These are phyloP conservation scores for Anguilla marmorata DNA, from an alignment of 2,797 vertebrate genomes.

Conservation along the genomic window DNA sequence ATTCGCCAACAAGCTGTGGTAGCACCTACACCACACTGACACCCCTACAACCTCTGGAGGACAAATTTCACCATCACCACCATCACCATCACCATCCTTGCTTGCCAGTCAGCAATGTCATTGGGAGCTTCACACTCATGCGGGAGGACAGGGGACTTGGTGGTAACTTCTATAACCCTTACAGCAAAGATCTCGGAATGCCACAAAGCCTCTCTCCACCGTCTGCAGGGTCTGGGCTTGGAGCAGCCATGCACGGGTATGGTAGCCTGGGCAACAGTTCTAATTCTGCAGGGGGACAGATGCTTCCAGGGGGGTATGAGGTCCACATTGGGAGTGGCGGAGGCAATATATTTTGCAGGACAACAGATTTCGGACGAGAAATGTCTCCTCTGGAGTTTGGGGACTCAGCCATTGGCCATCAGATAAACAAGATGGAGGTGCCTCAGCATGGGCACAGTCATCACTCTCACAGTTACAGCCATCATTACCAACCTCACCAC, in stretches of 20 bases:
- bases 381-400: slow-evolving; percentile 74
- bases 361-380: slow-evolving; percentile 77
- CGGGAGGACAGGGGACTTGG: slow-evolving; percentile 76
- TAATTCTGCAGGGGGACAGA: slow-evolving; percentile 67
- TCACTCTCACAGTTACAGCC: slow-evolving; percentile 73
- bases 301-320: slow-evolving; percentile 74
- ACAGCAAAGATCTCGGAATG: slow-evolving; percentile 80
- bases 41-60: slow-evolving; percentile 79
- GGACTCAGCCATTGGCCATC: slow-evolving; percentile 67
- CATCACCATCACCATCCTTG: slow-evolving; percentile 80
- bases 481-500: slow-evolving; percentile 76
- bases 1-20: slow-evolving; percentile 72
- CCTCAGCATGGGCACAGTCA: slow-evolving; percentile 70
- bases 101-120: slow-evolving; percentile 79
- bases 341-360: slow-evolving; percentile 76
- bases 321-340: slow-evolving; percentile 64
- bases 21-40: slow-evolving; percentile 83
- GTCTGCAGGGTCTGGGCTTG: slow-evolving; percentile 65
- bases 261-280: slow-evolving; percentile 70
- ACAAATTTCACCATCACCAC: slow-evolving; percentile 81
- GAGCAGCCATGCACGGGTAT: slow-evolving; percentile 76
- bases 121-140: slow-evolving; percentile 83
- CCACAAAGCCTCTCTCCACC: slow-evolving; percentile 74
- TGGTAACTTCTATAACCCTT: slow-evolving; percentile 80
- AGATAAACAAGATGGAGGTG: slow-evolving; percentile 76